Conservation (phyloP, 2,888 invertebrate genomes). For the Noctua comes region DNA sequence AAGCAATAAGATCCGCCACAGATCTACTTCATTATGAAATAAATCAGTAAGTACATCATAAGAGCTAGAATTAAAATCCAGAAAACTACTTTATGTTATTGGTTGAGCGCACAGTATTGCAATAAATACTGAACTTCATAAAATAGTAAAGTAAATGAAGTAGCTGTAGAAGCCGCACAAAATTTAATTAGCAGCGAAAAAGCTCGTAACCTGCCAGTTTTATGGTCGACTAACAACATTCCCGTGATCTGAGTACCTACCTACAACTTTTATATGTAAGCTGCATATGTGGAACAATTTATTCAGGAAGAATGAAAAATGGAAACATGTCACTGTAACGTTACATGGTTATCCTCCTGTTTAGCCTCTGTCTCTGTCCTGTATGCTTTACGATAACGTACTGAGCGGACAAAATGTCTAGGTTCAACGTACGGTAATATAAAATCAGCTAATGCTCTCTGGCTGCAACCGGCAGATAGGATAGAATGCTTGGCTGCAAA, state of each 20-base stretch:
- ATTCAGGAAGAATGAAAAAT: conserved; percentile 46
- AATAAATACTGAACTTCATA: conserved; percentile 51
- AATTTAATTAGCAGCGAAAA: conserved; percentile 65
- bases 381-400: conserved; percentile 10
- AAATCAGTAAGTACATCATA: background rate
- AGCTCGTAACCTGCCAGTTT: conserved; percentile 57
- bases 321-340: conserved; percentile 23
- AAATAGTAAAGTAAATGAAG: conserved; percentile 45
- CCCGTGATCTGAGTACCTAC: conserved; percentile 25
- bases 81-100: conserved; percentile 5
- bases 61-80: conserved; percentile 6
- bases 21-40: background rate
- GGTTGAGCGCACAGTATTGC: conserved; percentile 10
- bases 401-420: background rate
- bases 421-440: conserved; percentile 20
- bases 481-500: conserved; percentile 15
- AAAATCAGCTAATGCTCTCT: conserved; percentile 25
- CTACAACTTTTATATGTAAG: conserved; percentile 32
- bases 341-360: conserved; percentile 20
- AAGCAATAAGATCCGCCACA: background rate
- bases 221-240: conserved; percentile 55
- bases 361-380: conserved; percentile 21
- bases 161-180: conserved; percentile 49
- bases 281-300: conserved; percentile 23
- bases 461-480: conserved; percentile 32